phyloP scores from a whole-genome alignment of 2,797 vertebrate species.

The Spinus olivaceus region DNA sequence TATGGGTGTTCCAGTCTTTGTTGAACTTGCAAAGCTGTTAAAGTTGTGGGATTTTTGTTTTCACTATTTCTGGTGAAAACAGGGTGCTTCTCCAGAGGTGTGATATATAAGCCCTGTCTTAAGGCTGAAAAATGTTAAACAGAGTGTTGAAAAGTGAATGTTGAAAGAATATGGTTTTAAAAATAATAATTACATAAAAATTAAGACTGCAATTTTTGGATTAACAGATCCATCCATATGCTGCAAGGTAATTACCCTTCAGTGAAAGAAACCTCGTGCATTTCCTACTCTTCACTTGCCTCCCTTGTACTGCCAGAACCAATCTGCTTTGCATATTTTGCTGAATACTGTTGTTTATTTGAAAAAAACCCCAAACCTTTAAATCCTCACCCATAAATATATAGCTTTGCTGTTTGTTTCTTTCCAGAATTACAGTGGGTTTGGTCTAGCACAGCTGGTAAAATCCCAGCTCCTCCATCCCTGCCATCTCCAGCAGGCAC shows the following conservation, averaged over 20 bases:
- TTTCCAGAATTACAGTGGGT: neutral
- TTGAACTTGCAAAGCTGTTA: neutral
- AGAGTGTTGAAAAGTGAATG: neutral
- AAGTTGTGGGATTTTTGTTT: neutral
- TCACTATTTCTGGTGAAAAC: neutral
- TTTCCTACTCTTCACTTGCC: neutral
- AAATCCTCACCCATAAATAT: neutral
- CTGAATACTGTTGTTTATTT: neutral
- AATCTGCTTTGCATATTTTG: neutral
- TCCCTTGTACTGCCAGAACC: neutral
- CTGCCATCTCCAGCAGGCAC: neutral
- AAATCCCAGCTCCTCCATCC: neutral
- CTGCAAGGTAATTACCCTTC: neutral
- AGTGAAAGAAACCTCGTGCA: neutral
- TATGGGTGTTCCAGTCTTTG: neutral
- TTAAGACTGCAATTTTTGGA: neutral
- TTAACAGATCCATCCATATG: neutral
- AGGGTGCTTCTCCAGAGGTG: neutral
- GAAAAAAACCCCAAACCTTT: neutral
- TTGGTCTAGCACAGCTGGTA: neutral
- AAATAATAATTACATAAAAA: conserved; percentile 7
- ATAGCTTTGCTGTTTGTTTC: neutral
- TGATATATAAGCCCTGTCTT: neutral
- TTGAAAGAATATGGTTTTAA: neutral
- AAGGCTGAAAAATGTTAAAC: neutral